Base-by-base conservation (phyloP, 2,113 vertebrate species). In the Sapayoa aenigma region DNA sequence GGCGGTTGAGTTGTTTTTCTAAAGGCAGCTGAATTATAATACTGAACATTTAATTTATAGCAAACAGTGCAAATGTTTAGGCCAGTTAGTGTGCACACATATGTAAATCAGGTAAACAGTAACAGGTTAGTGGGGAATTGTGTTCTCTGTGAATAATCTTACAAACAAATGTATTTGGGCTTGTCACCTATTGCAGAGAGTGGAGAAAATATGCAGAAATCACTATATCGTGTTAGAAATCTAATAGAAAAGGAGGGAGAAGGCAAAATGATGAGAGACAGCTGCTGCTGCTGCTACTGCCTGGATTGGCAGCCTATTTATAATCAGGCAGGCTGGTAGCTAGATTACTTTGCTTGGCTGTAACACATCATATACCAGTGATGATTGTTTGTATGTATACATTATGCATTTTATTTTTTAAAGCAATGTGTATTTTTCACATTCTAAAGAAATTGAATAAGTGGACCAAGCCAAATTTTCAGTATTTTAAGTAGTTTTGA, bases 221-320 rank as follows among this genome's bases (percentile, higher is more conserved):
- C 63, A 75, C 68, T 73, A 35, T 77, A 76, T 97, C 73, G 9
- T 92, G 84, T 94, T 97, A 96, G 96, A 97, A 97, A 97, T 94
- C 84, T 83, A 96, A 96, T 90, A 95, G 95, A 95, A 96, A 83
- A 73, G 68, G 87, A 93, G 79, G 84, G 95, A 87, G 89, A 87
- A 94, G 86, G 77, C 87, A 94, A 86, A 96, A 85, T 73, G 95
- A 94, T 94, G 94, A 84, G 92, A 97, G 95, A 86, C 96, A 97
- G 97, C 97, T 97, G 96, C 94, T 93, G 59, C 72, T 47, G 68
- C 76, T 0, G 9, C 96, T 90, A 82, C 97, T 94, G 84, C 91
- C 80, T 3, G 8, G 92, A 96, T 97, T 97, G 98, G 96, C 96
- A 97, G 94, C 97, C 97, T 98, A 75, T 98, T 97, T 98, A 97